phyloP scores from a whole-genome alignment of 2,113 vertebrate genomes.

The Eretmochelys imbricata region DNA sequence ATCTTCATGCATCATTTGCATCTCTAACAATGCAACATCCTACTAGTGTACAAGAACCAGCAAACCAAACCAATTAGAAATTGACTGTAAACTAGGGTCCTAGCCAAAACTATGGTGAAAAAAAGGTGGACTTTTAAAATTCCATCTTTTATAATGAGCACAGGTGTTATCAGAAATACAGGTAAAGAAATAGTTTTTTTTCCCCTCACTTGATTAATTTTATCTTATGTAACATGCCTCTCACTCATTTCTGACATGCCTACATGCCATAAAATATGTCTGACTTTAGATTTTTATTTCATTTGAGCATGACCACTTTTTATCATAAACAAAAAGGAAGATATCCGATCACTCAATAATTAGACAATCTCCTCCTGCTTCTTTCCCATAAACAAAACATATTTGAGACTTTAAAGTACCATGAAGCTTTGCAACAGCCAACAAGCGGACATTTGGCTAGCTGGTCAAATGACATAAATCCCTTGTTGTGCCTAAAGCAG shows the following conservation, averaged over 20 bases:
- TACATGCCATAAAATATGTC: constrained; percentile 15
- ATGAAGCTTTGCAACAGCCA: not conserved
- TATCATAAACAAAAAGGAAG: constrained; percentile 25
- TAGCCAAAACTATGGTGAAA: not conserved
- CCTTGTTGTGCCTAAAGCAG: rapidly evolving
- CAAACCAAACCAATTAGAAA: not conserved
- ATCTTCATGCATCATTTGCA: not conserved
- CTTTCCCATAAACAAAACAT: not conserved
- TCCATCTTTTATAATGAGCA: not conserved
- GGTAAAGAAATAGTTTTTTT: not conserved
- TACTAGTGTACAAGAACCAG: not conserved
- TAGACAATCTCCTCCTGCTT: not conserved
- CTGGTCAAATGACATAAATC: not conserved
- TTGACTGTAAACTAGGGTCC: not conserved
- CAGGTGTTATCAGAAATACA: not conserved
- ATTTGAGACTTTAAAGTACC: not conserved
- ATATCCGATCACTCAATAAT: constrained; percentile 30
- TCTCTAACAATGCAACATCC: not conserved
- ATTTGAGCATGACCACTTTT: constrained; percentile 30
- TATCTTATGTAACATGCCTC: not conserved
- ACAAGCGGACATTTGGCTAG: not conserved
- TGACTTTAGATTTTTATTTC: constrained; percentile 25
- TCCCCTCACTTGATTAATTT: not conserved
- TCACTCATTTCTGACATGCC: not conserved
- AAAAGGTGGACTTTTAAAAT: not conserved